These are phyloP conservation scores for Apodemia hepburni DNA, from an alignment of 2,888 invertebrate genomes.

Conservation along the genomic window DNA sequence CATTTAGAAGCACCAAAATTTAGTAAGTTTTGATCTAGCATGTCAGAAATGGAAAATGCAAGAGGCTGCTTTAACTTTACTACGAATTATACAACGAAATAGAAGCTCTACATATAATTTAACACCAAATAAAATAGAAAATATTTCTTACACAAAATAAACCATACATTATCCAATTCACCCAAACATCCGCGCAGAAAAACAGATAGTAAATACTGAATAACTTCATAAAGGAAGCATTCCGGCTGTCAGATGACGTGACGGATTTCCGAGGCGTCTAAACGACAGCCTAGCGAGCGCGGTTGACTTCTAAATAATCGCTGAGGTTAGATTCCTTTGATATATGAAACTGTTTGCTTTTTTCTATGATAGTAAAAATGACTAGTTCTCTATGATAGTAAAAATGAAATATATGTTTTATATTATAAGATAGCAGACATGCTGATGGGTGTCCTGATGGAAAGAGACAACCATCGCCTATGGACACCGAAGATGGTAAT, in stretches of 20 bases:
- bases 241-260: constrained; percentile 12
- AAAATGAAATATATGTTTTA: background rate
- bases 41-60: too few relatives aligned
- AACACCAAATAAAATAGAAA: background rate
- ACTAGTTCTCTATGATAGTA: background rate
- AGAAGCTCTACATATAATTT: background rate
- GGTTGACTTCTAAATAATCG: constrained; percentile 9
- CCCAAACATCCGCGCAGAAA: background rate
- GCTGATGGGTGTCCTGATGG: too few relatives aligned
- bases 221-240: constrained; percentile 13
- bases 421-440: too few relatives aligned
- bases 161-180: constrained; percentile 8
- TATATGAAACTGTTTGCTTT: background rate
- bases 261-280: constrained; percentile 15
- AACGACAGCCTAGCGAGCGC: constrained; percentile 4
- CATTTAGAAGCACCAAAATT: too few relatives aligned
- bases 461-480: too few relatives aligned
- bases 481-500: too few relatives aligned
- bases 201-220: constrained; percentile 14
- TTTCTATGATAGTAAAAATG: too few relatives aligned
- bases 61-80: too few relatives aligned
- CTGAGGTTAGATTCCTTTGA: constrained; percentile 8
- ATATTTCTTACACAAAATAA: background rate
- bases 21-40: too few relatives aligned
- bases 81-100: background rate